phyloP scores from a whole-genome alignment of 2,888 invertebrate genomes.

The Lasioglossum zephyrum region DNA sequence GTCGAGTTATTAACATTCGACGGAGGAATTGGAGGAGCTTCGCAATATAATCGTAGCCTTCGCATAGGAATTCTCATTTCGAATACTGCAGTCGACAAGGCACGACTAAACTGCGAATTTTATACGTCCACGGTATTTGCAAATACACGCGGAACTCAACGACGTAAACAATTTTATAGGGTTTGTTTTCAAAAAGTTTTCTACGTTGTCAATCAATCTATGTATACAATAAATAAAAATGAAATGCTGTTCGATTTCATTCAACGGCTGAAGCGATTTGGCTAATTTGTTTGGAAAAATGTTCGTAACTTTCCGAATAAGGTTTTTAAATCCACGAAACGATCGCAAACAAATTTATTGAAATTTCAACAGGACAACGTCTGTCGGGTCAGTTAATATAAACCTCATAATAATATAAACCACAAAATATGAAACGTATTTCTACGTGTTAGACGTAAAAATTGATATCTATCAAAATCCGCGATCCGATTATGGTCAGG shows the following conservation, averaged over 20 bases:
- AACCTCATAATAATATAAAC: no score
- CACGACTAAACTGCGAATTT: background rate
- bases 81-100: background rate
- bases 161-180: background rate
- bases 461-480: background rate
- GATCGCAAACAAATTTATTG: no score
- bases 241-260: no score
- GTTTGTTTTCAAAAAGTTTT: background rate
- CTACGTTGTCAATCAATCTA: background rate
- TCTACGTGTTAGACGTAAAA: background rate
- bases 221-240: background rate
- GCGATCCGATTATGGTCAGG: background rate
- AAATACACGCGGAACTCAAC: background rate
- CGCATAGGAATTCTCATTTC: background rate
- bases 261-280: no score
- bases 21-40: background rate
- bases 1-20: background rate
- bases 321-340: no score
- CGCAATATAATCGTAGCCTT: background rate
- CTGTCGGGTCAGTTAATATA: no score
- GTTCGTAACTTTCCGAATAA: no score
- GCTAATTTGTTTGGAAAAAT: no score
- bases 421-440: no score
- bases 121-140: background rate
- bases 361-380: no score